Conservation (phyloP, 2,888 invertebrate species). For the Cacoxenus indagator region DNA sequence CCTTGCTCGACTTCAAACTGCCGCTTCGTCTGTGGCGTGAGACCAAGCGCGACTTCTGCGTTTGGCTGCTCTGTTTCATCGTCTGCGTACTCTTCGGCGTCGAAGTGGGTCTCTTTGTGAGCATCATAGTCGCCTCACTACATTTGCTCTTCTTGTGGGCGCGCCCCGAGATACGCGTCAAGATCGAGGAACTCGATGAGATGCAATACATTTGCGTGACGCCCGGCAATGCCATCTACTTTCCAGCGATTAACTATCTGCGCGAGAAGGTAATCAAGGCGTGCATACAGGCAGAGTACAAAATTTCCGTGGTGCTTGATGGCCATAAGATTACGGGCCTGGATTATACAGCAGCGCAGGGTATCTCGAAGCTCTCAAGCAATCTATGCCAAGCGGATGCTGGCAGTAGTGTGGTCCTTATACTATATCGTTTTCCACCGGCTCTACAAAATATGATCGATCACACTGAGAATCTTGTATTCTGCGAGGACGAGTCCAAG, state of each 20-base stretch:
- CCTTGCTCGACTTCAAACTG: slow-evolving; percentile 73
- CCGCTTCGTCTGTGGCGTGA: slow-evolving; percentile 74
- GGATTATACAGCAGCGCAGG: slow-evolving; percentile 79
- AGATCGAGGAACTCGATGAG: slow-evolving; percentile 68
- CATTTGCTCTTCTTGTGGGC: slow-evolving; percentile 79
- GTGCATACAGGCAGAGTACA: slow-evolving; percentile 70
- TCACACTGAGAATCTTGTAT: slow-evolving; percentile 65
- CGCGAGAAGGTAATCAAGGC: slow-evolving; percentile 74
- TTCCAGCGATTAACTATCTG: slow-evolving; percentile 80
- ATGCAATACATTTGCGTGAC: slow-evolving; percentile 75
- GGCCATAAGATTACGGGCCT: slow-evolving; percentile 77
- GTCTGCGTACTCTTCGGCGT: slow-evolving; percentile 80
- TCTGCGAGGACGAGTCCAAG: slow-evolving; percentile 64
- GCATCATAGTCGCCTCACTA: slow-evolving; percentile 77
- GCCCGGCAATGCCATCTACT: slow-evolving; percentile 79
- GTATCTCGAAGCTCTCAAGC: slow-evolving; percentile 65
- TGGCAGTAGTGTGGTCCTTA: slow-evolving; percentile 56
- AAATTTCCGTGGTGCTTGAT: slow-evolving; percentile 76
- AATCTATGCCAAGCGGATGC: slow-evolving; percentile 60
- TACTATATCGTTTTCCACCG: slow-evolving; percentile 59
- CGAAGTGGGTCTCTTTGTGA: slow-evolving; percentile 84
- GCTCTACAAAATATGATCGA: slow-evolving; percentile 65
- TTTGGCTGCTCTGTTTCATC: slow-evolving; percentile 79
- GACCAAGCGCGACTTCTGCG: slow-evolving; percentile 76
- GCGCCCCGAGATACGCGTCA: slow-evolving; percentile 73